phyloP scores from a whole-genome alignment of 2,888 invertebrate genomes.

The Eristalis arbustorum region DNA sequence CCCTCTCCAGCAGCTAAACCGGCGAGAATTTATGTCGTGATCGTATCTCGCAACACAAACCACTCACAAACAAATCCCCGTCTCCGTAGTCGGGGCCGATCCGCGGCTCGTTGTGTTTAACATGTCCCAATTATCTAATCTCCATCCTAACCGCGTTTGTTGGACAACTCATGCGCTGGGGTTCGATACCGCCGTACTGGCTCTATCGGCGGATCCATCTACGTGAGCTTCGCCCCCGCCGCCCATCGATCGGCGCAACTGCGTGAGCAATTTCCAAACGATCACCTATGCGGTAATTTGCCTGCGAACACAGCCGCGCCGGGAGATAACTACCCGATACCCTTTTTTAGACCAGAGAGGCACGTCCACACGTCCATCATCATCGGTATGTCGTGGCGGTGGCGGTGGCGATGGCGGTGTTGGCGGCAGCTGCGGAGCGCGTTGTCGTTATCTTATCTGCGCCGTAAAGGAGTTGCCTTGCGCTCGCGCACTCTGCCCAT shows the following conservation, averaged over 20 bases:
- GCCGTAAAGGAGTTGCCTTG: conserved; percentile 34
- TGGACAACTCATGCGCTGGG: conserved; percentile 55
- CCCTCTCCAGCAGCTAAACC: neutral
- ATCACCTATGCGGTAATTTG: conserved; percentile 59
- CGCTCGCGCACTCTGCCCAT: conserved; percentile 15
- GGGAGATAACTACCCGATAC: conserved; percentile 56
- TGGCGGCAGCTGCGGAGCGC: conserved; percentile 11
- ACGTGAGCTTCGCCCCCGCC: neutral
- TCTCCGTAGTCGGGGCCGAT: conserved; percentile 46
- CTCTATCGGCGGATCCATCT: conserved; percentile 36
- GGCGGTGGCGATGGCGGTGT: neutral
- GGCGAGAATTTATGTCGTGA: conserved; percentile 62
- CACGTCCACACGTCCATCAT: conserved; percentile 65
- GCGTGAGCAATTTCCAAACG: conserved; percentile 69
- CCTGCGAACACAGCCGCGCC: conserved; percentile 47
- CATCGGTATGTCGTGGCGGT: conserved; percentile 35
- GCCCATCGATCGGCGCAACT: conserved; percentile 18
- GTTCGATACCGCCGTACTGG: conserved; percentile 24
- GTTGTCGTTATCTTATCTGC: conserved; percentile 61
- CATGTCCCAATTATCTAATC: conserved; percentile 70
- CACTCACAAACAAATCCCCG: conserved; percentile 62
- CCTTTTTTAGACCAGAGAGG: conserved; percentile 51
- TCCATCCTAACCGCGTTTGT: conserved; percentile 68
- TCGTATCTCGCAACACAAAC: conserved; percentile 62
- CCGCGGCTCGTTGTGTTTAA: conserved; percentile 57